Evolutionary conservation across 2,888 invertebrate species (phyloP), one percentile per base, ranked within the genome.

Genomic region (Troides oblongomaculatus): DNA sequence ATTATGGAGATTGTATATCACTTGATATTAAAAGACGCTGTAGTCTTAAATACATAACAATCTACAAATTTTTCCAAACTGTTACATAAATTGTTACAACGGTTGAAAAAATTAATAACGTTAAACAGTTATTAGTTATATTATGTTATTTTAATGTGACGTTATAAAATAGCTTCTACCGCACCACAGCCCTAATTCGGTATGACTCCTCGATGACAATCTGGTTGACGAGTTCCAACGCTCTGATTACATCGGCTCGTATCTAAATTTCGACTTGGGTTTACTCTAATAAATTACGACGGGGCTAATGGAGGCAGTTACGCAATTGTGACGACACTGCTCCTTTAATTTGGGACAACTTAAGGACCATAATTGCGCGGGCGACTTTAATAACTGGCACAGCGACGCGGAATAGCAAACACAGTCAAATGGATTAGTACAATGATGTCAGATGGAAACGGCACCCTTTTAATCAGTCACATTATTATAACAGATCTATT

Each of bases 191-290:
- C 62, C 50, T 64, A 68, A 72, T 72, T 73, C 69, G 64, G 46
- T 69, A 57, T 68, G 71, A 72, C 71, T 70, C 64, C 58, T 43
- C 62, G 75, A 77, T 78, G 78, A 80, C 79, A 81, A 80, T 79
- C 81, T 79, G 77, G 78, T 79, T 79, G 77, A 79, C 77, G 77
- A 77, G 73, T 76, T 71, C 72, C 73, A 60, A 72, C 74, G 72
- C 72, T 74, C 73, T 76, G 79, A 81, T 81, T 79, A 79, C 76
- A 77, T 74, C 75, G 76, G 71, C 68, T 71, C 46, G 75, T 74
- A 74, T 76, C 76, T 75, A 73, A 76, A 77, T 77, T 78, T 76
- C 73, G 14, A 71, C 73, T 74, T 77, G 72, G 73, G 75, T 73
- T 75, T 73, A 72, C 72, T 73, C 73, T 73, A 76, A 76, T 77